A percentile compares a stretch with the other conserved stretches of the same genome.
phyloP scores from a whole-genome alignment of 2,797 vertebrate species.

The Scyliorhinus canicula region DNA sequence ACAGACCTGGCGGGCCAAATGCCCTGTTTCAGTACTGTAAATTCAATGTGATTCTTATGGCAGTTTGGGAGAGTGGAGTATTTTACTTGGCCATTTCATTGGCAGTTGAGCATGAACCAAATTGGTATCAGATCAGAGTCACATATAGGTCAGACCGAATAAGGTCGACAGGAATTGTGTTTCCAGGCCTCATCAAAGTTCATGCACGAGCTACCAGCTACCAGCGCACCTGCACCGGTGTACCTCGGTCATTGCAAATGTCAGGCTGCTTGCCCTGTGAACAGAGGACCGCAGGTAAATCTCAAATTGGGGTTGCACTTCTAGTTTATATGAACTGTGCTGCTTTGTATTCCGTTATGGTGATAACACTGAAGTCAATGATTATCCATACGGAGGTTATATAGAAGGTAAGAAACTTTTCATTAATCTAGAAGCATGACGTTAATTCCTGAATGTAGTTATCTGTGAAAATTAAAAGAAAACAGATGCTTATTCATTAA shows the following conservation, averaged over 20 bases:
- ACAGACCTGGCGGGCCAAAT: background rate
- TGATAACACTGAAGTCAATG: background rate
- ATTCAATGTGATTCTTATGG: background rate
- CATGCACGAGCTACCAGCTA: background rate
- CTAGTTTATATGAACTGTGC: background rate
- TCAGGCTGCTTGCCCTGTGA: background rate
- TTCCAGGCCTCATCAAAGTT: background rate
- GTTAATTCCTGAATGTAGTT: constrained; percentile 27
- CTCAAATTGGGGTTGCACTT: background rate
- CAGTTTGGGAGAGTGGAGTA: background rate
- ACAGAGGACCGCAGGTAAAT: background rate
- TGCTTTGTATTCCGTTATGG: background rate
- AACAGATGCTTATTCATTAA: constrained; percentile 36
- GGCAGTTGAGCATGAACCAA: background rate
- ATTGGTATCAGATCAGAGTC: background rate
- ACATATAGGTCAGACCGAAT: background rate
- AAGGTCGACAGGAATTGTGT: background rate
- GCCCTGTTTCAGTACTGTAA: background rate
- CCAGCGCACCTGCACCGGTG: background rate
- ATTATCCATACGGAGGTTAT: background rate
- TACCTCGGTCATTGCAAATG: background rate
- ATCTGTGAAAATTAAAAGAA: constrained; percentile 35
- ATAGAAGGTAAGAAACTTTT: background rate
- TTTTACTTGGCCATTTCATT: background rate
- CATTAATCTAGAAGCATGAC: constrained; percentile 19